Base-by-base conservation (phyloP, 2,113 vertebrate genomes). In the Tyrannus savana region DNA sequence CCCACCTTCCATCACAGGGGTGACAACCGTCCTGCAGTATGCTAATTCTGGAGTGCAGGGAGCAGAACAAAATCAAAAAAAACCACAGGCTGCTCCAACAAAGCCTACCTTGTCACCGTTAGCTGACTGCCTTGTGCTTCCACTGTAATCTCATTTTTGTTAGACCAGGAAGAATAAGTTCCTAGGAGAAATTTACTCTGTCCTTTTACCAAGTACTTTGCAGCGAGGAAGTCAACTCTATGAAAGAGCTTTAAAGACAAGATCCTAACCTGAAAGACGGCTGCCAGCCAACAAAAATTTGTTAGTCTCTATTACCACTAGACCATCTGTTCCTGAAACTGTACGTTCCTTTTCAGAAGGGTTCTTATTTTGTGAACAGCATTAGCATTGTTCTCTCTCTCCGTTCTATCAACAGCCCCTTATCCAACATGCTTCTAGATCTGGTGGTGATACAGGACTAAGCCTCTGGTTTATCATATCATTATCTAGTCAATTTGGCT, bases 291-390 rank as follows among this genome's bases (percentile, higher is more conserved):
- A 91, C 63, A 89, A 89, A 87, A 94, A 94, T 76, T 89, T 79
- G 46, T 91, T 79, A 87, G 81, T 75, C 62, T 78, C 53, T 83
- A 71, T 82, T 93, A 90, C 90, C 79, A 74, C 63, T 52, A 94
- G 30, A 83, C 92, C 92, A 95, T 95, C 89, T 91, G 93, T 74
- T 95, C 82, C 81, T 77, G 59, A 95, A 94, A 94, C 85, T 74
- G 55, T 86, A 85, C 0, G 13, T 90, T 83, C 92, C 82, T 83
- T 94, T 93, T 86, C 92, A 86, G 83, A 96, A 84, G 39, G 27
- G 31, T 87, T 95, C 81, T 87, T 87, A 84, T 84, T 90, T 77
- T 84, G 63, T 77, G 75, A 93, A 71, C 75, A 93, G 63, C 46
- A 68, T 76, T 79, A 96, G 53, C 68, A 80, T 84, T 90, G 90